These are phyloP conservation scores for Neolamprologus multifasciatus DNA, from an alignment of 2,797 vertebrate genomes.

Conservation along the genomic window DNA sequence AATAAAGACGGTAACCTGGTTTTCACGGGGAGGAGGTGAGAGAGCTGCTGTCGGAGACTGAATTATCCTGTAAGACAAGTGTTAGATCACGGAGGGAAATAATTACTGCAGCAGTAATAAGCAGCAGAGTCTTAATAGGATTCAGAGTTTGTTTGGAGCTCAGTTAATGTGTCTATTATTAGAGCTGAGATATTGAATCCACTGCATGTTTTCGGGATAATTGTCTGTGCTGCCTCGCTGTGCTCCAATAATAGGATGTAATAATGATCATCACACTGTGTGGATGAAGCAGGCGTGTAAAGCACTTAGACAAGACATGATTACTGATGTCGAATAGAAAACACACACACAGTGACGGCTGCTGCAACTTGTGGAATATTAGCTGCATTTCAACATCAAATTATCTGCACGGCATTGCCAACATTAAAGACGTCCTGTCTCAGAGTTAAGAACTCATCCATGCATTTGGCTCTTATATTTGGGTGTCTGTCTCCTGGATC, in stretches of 20 bases:
- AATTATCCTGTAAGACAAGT: constrained; percentile 53
- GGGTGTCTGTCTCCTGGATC: not conserved
- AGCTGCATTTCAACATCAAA: not conserved
- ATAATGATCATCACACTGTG: constrained; percentile 5
- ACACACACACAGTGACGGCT: not conserved
- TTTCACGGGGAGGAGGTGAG: constrained; percentile 40
- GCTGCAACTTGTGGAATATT: not conserved
- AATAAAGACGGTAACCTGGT: not conserved
- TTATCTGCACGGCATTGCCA: not conserved
- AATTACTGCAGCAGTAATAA: constrained; percentile 34
- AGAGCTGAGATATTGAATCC: constrained; percentile 21
- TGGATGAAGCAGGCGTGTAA: not conserved
- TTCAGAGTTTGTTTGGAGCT: constrained; percentile 36
- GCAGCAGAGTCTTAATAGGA: constrained; percentile 30
- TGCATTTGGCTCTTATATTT: not conserved
- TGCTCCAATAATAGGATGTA: constrained; percentile 19
- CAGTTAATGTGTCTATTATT: constrained; percentile 45
- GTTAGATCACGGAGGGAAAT: constrained; percentile 29
- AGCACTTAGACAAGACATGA: constrained; percentile 19
- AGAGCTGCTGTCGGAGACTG: constrained; percentile 46
- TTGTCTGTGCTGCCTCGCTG: constrained; percentile 3
- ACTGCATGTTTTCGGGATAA: constrained; percentile 7
- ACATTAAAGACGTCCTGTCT: not conserved
- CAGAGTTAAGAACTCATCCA: not conserved
- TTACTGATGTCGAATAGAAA: not conserved